phyloP scores from a whole-genome alignment of 2,113 vertebrate species.

The Leptocoma aspasia region DNA sequence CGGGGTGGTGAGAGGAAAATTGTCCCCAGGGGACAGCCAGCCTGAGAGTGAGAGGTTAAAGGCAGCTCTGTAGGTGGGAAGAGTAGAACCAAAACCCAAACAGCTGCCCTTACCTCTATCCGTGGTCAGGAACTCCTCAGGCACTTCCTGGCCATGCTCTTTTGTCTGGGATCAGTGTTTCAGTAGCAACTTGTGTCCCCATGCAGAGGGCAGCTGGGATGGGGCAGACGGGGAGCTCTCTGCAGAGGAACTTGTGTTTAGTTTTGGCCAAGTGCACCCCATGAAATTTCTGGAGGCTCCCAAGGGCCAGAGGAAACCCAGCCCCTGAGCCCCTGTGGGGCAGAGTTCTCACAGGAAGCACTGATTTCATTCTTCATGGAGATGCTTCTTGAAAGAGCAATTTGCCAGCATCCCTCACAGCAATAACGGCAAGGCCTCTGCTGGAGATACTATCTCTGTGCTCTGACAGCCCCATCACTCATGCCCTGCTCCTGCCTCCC shows the following conservation, averaged over 20 bases:
- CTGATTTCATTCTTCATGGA: slow-evolving; percentile 40
- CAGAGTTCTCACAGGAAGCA: not conserved
- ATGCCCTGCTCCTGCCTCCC: not conserved
- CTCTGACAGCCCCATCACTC: slow-evolving; percentile 60
- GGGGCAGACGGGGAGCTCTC: not conserved
- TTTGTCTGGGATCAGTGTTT: not conserved
- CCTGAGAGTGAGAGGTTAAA: not conserved
- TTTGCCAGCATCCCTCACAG: slow-evolving; percentile 48
- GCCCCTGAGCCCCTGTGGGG: not conserved
- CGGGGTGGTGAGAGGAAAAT: rapidly evolving
- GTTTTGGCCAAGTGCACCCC: rapidly evolving
- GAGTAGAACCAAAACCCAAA: not conserved
- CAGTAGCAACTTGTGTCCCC: rapidly evolving
- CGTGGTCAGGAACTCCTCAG: not conserved
- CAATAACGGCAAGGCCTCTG: slow-evolving; percentile 38
- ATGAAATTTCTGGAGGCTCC: not conserved
- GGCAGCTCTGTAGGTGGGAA: not conserved
- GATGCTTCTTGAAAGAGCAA: slow-evolving; percentile 51
- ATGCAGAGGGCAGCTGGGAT: not conserved
- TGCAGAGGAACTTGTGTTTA: not conserved
- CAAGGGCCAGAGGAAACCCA: not conserved
- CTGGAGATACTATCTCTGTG: slow-evolving; percentile 19
- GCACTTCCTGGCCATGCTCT: rapidly evolving
- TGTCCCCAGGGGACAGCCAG: not conserved
- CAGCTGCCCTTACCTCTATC: not conserved